Percentiles rank a stretch among this genome's conserved stretches.
phyloP scores from a whole-genome alignment of 1,140 invertebrate genomes.

The Armadillidium nasatum region DNA sequence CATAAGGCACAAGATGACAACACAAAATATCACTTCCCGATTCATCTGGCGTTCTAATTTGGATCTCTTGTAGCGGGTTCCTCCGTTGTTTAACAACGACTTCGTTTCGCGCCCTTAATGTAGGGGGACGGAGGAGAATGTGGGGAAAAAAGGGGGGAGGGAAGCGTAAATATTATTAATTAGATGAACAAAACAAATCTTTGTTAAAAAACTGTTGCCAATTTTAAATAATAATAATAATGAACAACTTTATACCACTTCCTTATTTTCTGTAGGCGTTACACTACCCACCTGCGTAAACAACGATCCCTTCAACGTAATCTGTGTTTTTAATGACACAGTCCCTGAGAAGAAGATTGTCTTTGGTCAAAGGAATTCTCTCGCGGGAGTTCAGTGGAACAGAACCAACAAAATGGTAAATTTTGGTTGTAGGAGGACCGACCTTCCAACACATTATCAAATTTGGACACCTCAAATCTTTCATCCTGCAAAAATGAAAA shows the following conservation, averaged over 20 bases:
- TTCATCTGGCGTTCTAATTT: conserved; percentile 90
- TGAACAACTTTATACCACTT: too few species aligned
- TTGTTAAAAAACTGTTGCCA: too few species aligned
- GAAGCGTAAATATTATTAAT: neutral
- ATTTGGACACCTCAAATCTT: conserved; percentile 54
- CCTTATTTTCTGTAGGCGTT: too few species aligned
- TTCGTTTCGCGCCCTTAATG: conserved; percentile 87
- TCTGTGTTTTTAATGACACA: conserved; percentile 90
- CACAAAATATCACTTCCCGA: conserved; percentile 92
- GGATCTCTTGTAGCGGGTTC: conserved; percentile 90
- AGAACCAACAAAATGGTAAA: conserved; percentile 88
- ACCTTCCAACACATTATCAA: conserved; percentile 81
- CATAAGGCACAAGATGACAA: conserved; percentile 82
- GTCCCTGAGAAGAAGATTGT: conserved; percentile 88
- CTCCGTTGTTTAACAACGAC: conserved; percentile 95
- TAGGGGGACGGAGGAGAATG: neutral
- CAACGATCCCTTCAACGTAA: conserved; percentile 91
- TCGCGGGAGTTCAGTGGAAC: conserved; percentile 74
- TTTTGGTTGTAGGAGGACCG: conserved; percentile 88
- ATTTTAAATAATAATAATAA: too few species aligned
- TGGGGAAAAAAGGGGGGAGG: conserved; percentile 1
- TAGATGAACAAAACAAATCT: too few species aligned
- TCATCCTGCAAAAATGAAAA: conserved; percentile 28
- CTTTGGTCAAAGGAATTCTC: conserved; percentile 78
- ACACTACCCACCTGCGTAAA: conserved; percentile 74